These are phyloP conservation scores for Andrena praecox DNA, from an alignment of 2,888 invertebrate species.

Conservation along the genomic window DNA sequence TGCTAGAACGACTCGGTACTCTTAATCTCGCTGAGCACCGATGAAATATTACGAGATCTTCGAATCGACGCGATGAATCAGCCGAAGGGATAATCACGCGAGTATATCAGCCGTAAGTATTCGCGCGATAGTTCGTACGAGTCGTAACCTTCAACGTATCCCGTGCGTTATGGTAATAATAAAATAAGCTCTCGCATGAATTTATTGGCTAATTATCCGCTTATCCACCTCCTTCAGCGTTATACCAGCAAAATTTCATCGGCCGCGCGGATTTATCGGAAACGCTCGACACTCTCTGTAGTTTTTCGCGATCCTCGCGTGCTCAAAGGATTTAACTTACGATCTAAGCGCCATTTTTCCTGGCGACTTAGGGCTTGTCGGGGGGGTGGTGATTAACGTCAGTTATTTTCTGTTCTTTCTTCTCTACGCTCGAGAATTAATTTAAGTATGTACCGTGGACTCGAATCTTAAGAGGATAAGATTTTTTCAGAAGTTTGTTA, in stretches of 20 bases:
- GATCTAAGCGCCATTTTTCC: slow-evolving; percentile 1
- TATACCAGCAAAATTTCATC: slow-evolving; percentile 21
- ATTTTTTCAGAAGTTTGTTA: too few relatives aligned
- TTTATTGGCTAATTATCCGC: slow-evolving; percentile 60
- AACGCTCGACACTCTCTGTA: slow-evolving; percentile 7
- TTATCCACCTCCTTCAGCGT: slow-evolving; percentile 25
- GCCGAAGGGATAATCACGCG: slow-evolving; percentile 55
- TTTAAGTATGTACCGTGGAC: not conserved
- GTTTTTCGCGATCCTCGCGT: slow-evolving; percentile 19
- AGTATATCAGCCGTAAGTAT: slow-evolving; percentile 51
- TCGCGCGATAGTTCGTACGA: slow-evolving; percentile 40
- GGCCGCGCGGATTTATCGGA: slow-evolving; percentile 35
- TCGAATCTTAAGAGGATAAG: too few relatives aligned
- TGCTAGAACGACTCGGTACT: slow-evolving; percentile 1
- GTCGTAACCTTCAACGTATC: slow-evolving; percentile 44
- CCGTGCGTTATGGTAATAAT: slow-evolving; percentile 59
- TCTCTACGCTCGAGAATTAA: not conserved
- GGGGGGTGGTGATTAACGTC: slow-evolving; percentile 19
- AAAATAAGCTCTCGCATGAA: slow-evolving; percentile 54
- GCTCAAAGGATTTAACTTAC: slow-evolving; percentile 17
- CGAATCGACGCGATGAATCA: slow-evolving; percentile 57
- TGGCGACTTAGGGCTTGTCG: not conserved
- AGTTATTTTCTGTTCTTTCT: not conserved
- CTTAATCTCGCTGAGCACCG: slow-evolving; percentile 21
- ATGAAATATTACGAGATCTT: slow-evolving; percentile 41